A percentile compares a stretch with the other conserved stretches of the same genome.
These are phyloP conservation scores for Scartelaos histophorus DNA, from an alignment of 2,113 vertebrate species.

Conservation along the genomic window DNA sequence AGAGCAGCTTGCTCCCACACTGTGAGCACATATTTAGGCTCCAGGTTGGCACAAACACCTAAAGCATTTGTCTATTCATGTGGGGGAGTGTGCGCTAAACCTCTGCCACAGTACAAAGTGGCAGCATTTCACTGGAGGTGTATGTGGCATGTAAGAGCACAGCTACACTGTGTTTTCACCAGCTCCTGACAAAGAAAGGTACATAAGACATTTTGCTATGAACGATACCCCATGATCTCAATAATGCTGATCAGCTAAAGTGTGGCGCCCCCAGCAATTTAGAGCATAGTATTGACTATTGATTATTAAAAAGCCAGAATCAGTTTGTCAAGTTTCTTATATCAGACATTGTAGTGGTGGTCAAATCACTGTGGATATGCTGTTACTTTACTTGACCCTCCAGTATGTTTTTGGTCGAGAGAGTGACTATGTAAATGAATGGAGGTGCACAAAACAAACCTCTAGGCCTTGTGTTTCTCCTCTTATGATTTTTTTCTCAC, in stretches of 20 bases:
- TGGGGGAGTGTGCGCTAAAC: conserved; percentile 49
- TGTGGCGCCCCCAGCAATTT: too few relatives aligned
- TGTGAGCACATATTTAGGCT: conserved; percentile 80
- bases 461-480: conserved; percentile 15
- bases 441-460: conserved; percentile 18
- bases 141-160: background rate
- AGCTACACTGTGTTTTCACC: background rate
- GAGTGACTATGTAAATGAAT: background rate
- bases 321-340: background rate
- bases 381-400: background rate
- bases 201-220: too few relatives aligned
- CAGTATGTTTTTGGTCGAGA: background rate
- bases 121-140: background rate
- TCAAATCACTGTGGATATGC: background rate
- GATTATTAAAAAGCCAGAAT: too few relatives aligned
- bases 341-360: background rate
- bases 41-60: conserved; percentile 71
- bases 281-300: too few relatives aligned
- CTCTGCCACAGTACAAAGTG: background rate
- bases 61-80: conserved; percentile 66
- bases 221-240: too few relatives aligned
- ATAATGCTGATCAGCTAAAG: too few relatives aligned
- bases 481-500: conserved; percentile 1
- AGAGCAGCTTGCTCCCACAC: conserved; percentile 79
- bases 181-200: background rate